Evolutionary conservation across 2,888 invertebrate genomes (phyloP), one percentile per base, ranked within the genome.

Genomic region (Cerastis leucographa): DNA sequence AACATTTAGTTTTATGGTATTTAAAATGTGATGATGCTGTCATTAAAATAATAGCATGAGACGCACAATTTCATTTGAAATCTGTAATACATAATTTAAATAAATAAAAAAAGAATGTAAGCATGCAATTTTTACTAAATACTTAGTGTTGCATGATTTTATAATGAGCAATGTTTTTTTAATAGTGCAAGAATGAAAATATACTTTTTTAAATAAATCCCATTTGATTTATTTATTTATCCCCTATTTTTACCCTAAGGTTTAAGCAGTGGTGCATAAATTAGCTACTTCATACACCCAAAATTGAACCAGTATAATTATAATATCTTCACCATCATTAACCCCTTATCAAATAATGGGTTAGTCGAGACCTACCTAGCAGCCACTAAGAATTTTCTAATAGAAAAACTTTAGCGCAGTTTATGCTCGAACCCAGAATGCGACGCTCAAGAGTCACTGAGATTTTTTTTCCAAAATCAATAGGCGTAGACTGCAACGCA

Each of bases 141-240:
- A 62, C 5, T 8, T 44, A 25, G 9, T 46, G 25, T 17, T 42
- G 22, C 64, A 77, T 64, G 14, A 64, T 42, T 78, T 35, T 42
- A 7, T 56, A n/a, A 22, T n/a, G 14, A 67, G 29, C n/a, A 25
- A 46, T 35, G 17, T 29, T 56, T 64, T 74, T n/a, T 64, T 17
- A 64, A 22, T 25, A 68, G 0, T 75, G 25, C 44, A 49, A 64
- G n/a, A 68, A 44, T 49, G 1, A 49, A 74, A 81, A 79, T 82
- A 76, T 46, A 80, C 7, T n/a, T 76, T 79, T 69, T n/a, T 8
- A 44, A 46, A 82, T 35, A 59, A 69, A 69, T 56, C 0, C 8
- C 7, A 56, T 25, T 0, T 56, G 17, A 8, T 67, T 59, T 70
- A 14, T 64, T 78, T 62, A 46, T 56, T 56, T 64, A 25, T 7